Evolutionary conservation across 2,888 invertebrate genomes (phyloP).

Genomic region (Scaptodrosophila latifasciaeformis): DNA sequence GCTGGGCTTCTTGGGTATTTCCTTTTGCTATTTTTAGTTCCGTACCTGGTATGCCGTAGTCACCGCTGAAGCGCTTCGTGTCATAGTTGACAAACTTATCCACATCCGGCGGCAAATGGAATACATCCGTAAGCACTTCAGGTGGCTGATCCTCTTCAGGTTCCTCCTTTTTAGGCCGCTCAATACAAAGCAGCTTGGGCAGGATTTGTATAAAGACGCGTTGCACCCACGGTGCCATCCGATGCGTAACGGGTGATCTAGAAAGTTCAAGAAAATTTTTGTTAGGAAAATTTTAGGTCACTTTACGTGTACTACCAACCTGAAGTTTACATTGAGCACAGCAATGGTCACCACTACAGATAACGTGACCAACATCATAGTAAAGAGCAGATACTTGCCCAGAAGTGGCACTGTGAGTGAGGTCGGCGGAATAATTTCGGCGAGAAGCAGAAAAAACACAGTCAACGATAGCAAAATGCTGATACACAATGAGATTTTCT

Average conservation of each 20-base stretch:
- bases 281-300: neutral
- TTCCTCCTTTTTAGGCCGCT: constrained; percentile 89
- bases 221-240: constrained; percentile 93
- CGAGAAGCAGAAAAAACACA: constrained; percentile 94
- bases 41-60: constrained; percentile 82
- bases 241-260: constrained; percentile 92
- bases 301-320: constrained; percentile 67
- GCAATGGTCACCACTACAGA: constrained; percentile 95
- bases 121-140: constrained; percentile 87
- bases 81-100: constrained; percentile 81
- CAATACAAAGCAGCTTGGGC: constrained; percentile 90
- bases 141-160: constrained; percentile 78
- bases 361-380: constrained; percentile 94
- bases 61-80: constrained; percentile 80
- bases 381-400: constrained; percentile 94
- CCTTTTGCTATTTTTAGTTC: too few relatives aligned
- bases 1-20: neutral
- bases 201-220: constrained; percentile 89
- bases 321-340: constrained; percentile 93
- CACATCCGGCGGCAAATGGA: constrained; percentile 81
- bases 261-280: neutral
- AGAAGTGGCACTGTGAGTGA: constrained; percentile 92
- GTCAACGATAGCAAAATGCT: constrained; percentile 94
- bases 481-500: constrained; percentile 97
- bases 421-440: constrained; percentile 96